These are phyloP conservation scores for Prorops nasuta DNA, from an alignment of 1,140 invertebrate species.

Conservation along the genomic window DNA sequence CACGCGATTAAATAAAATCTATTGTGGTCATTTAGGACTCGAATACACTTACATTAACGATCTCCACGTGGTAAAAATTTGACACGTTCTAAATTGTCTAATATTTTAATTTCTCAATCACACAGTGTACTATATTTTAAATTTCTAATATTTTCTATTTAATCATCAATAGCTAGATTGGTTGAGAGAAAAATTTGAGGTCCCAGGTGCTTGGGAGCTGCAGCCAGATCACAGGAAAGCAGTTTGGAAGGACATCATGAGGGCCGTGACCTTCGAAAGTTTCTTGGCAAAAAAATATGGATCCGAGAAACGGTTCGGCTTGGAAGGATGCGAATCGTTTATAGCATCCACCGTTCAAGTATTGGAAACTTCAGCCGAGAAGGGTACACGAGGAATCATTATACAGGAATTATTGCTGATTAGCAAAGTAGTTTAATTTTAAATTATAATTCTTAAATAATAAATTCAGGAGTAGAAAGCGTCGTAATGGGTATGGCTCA, in stretches of 20 bases:
- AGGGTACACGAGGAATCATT: slow-evolving; percentile 48
- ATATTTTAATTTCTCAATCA: background rate
- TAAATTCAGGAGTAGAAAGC: slow-evolving; percentile 68
- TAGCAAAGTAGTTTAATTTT: background rate
- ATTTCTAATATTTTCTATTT: too few species aligned
- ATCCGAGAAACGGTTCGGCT: slow-evolving; percentile 88
- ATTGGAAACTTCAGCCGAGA: slow-evolving; percentile 76
- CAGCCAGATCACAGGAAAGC: slow-evolving; percentile 69
- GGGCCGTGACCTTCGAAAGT: slow-evolving; percentile 79
- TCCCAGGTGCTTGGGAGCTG: slow-evolving; percentile 68
- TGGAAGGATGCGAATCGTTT: slow-evolving; percentile 89
- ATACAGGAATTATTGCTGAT: background rate
- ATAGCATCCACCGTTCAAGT: slow-evolving; percentile 85
- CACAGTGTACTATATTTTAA: too few species aligned
- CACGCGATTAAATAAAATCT: slow-evolving; percentile 68
- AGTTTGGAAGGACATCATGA: slow-evolving; percentile 70
- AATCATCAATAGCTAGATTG: slow-evolving; percentile 65
- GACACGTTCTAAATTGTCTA: background rate
- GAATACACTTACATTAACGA: slow-evolving; percentile 89
- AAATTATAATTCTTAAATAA: background rate
- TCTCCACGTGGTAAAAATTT: slow-evolving; percentile 46
- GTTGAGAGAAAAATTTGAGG: slow-evolving; percentile 78
- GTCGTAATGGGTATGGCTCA: slow-evolving; percentile 91
- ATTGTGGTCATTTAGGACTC: slow-evolving; percentile 71
- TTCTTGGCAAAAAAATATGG: slow-evolving; percentile 87